Percentiles rank a stretch among this genome's conserved stretches.
Evolutionary conservation across 2,113 vertebrate species (phyloP).

Genomic region (Pandion haliaetus): DNA sequence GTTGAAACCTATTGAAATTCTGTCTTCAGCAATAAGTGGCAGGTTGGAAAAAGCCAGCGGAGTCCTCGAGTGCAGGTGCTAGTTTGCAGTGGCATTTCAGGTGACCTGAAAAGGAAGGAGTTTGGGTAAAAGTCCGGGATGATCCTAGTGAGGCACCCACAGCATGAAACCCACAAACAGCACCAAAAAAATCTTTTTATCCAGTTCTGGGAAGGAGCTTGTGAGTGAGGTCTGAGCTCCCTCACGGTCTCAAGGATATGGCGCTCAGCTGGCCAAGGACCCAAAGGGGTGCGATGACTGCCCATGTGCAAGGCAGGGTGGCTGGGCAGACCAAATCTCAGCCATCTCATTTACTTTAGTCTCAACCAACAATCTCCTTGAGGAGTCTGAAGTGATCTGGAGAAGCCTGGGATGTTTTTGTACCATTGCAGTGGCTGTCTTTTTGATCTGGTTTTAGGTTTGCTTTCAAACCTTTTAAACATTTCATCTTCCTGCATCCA

Average conservation of each 20-base stretch:
- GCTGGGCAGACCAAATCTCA: background rate
- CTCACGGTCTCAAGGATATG: background rate
- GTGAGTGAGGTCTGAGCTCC: background rate
- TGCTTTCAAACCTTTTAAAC: slow-evolving; percentile 18
- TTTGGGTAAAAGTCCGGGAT: background rate
- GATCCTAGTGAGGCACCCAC: background rate
- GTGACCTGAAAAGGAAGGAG: background rate
- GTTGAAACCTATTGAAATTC: background rate
- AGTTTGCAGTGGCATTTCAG: background rate
- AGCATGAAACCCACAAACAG: background rate
- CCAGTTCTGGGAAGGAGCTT: background rate
- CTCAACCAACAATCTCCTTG: background rate
- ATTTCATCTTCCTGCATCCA: background rate
- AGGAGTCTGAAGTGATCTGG: background rate
- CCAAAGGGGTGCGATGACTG: background rate
- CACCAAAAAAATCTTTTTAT: background rate
- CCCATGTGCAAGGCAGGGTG: background rate
- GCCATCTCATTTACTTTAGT: background rate
- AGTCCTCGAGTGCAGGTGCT: background rate
- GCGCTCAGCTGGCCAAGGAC: background rate
- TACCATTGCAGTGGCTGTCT: background rate
- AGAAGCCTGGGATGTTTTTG: background rate
- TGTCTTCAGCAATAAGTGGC: background rate
- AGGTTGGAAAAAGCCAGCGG: background rate
- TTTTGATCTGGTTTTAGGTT: background rate